phyloP scores from a whole-genome alignment of 2,113 vertebrate species.

The Alligator mississippiensis region DNA sequence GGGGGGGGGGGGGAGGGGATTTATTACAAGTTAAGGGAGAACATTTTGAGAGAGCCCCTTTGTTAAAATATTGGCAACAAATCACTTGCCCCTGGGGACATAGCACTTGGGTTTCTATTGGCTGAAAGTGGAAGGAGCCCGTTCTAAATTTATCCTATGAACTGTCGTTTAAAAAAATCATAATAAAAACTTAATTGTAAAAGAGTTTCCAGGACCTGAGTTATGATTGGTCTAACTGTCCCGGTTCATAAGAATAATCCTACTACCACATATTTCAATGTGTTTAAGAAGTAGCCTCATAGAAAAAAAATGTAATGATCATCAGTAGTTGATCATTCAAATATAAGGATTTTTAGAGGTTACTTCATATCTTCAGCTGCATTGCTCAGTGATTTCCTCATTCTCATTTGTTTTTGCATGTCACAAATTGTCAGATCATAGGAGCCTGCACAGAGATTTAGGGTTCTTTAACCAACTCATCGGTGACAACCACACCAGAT shows the following conservation, averaged over 20 bases:
- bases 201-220: neutral
- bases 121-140: neutral
- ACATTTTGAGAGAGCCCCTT: neutral
- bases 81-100: neutral
- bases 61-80: neutral
- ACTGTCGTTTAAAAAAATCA: constrained; percentile 20
- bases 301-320: neutral
- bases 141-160: constrained; percentile 3
- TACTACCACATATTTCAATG: constrained; percentile 11
- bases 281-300: rapidly evolving
- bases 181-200: constrained; percentile 44
- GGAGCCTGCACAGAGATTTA: rapidly evolving
- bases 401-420: neutral
- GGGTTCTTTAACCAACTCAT: neutral
- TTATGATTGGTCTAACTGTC: neutral
- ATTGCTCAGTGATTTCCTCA: neutral
- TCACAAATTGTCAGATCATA: rapidly evolving
- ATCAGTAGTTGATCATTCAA: neutral
- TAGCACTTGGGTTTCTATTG: neutral
- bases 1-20: neutral
- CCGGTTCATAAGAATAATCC: neutral
- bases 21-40: neutral
- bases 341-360: neutral
- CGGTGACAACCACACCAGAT: rapidly evolving
- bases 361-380: rapidly evolving